Evolutionary conservation across 2,113 vertebrate species (phyloP), one percentile per base, ranked within the genome.

Genomic region (Pomatorhinus ruficollis): DNA sequence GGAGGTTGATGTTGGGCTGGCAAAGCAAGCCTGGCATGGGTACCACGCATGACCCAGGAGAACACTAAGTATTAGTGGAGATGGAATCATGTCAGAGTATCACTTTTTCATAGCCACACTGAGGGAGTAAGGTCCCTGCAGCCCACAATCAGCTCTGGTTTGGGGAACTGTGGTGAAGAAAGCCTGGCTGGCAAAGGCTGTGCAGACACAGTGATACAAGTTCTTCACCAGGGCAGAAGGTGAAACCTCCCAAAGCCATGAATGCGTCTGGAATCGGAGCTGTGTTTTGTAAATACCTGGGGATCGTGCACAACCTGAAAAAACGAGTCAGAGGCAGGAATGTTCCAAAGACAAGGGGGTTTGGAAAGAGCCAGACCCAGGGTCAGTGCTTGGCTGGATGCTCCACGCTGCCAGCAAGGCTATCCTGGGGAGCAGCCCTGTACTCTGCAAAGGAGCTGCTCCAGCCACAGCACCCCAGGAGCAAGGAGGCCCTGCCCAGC

Each of bases 271-370:
- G 66, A 88, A 93, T 74, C 0, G 0, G 63, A 88, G 63, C 21
- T 0, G 4, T 90, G 79, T 93, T 96, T 83, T 76, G 92, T 94
- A 93, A 97, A 94, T 25, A 80, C 23, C 45, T 31, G 42, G 27
- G 22, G 60, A 80, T 78, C 5, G 12, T 35, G 79, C 1, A 0
- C 59, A 90, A 37, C 37, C 68, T 61, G 71, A 57, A 37, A 68
- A 60, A 89, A 66, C 79, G 69, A 83, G 88, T 60, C 12, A 3
- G 64, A 60, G 42, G 50, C 45, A 85, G 76, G 79, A 94, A 81
- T 83, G 66, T 90, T 61, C 75, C 0, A 0, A 66, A 69, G 52
- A 47, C 0, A 4, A 65, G 6, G 45, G 31, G 59, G 45, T 74
- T 44, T 81, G 64, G 40, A 64, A 61, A 60, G 40, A 49, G 37